phyloP scores from a whole-genome alignment of 2,797 vertebrate genomes.

The Leuciscus waleckii region DNA sequence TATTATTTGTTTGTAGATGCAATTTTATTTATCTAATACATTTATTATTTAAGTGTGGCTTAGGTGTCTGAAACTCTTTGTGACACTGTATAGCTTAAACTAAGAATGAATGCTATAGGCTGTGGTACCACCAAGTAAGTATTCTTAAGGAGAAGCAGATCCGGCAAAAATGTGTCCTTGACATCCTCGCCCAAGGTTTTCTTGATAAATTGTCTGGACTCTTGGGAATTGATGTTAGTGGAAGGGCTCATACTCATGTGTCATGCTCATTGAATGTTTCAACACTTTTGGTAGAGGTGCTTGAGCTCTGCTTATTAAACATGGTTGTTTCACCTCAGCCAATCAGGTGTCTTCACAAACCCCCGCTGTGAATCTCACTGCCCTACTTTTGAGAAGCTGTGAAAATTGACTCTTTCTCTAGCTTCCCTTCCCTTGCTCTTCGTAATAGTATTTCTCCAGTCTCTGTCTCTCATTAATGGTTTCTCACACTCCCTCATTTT shows the following conservation, averaged over 20 bases:
- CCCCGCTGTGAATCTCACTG: conserved; percentile 69
- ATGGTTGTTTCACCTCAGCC: conserved; percentile 63
- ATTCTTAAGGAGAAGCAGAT: not conserved
- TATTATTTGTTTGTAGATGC: not conserved
- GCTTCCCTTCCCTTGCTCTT: conserved; percentile 9
- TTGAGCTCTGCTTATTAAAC: conserved; percentile 41
- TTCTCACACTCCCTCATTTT: conserved; percentile 23
- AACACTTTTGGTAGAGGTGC: not conserved
- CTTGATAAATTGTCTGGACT: conserved; percentile 18
- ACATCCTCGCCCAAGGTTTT: conserved; percentile 14
- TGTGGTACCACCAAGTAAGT: not conserved
- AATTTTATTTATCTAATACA: not conserved
- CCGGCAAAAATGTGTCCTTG: conserved; percentile 12
- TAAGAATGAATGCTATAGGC: not conserved
- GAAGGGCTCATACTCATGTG: conserved; percentile 2
- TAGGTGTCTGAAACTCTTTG: not conserved
- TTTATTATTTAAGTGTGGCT: not conserved
- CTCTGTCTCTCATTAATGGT: conserved; percentile 46
- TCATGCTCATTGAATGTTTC: conserved; percentile 3
- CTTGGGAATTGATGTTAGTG: conserved; percentile 4
- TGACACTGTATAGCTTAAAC: not conserved
- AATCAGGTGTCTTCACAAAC: conserved; percentile 66
- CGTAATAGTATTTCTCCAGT: conserved; percentile 47
- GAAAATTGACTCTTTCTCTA: conserved; percentile 71
- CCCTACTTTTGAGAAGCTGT: conserved; percentile 77